Evolutionary conservation across 2,113 vertebrate species (phyloP), one percentile per base, ranked within the genome.

Genomic region (Condylura cristata): DNA sequence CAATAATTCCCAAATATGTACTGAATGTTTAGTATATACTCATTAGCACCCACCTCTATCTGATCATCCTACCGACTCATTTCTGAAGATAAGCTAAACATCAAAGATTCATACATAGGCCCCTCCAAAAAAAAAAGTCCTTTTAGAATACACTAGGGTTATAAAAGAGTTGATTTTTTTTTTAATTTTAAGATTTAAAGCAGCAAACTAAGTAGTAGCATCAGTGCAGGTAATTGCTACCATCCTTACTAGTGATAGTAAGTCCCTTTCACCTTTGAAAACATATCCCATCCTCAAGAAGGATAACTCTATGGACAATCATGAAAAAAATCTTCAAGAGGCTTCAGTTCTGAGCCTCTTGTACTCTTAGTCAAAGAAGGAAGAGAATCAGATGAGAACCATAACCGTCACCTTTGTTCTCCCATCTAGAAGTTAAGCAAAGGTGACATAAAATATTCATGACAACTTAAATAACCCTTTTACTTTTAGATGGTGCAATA

Each of bases 391-490:
- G 53, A 58, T 39, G 12, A 53, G 63, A 66, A 93, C 53, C 44
- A 30, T 22, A 74, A 74, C 9, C 65, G 51, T 46, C 72, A 85
- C 24, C 22, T 92, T 68, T 86, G 26, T 66, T 68, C 34, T 93
- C 65, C 51, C 14, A 44, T 28, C 41, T 75, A 58, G 39, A 84
- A 66, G n/a, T 79, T 34, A 71, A 80, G 66, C 65, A 71, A 89
- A 85, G 28, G 58, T 48, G 65, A 76, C 32, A 89, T 44, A 68
- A 95, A 94, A 72, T 88, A 76, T 76, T 93, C 60, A 91, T 58
- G 74, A 75, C 78, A 83, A 95, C 80, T 66, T 60, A 95, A 92
- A 63, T 8, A 41, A 70, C 66, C 3, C 30, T 90, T 83, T 88
- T 68, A 94, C 51, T 37, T 94, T n/a, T 63, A 82, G 71, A 80